Conservation (phyloP, 2,113 vertebrate genomes). For the Chroicocephalus ridibundus region DNA sequence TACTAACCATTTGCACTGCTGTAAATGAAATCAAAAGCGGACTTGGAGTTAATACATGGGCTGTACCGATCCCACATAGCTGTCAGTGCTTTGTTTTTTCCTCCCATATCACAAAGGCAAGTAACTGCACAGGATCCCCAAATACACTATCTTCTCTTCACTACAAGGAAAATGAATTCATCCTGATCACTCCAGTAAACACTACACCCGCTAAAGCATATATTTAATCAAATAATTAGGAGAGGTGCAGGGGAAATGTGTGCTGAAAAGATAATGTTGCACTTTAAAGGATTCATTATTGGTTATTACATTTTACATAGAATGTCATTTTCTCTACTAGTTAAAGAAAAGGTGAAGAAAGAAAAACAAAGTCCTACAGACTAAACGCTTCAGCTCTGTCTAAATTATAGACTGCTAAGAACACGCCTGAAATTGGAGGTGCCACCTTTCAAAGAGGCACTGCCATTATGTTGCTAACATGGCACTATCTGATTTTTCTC, state of each 20-base stretch:
- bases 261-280: slow-evolving; percentile 60
- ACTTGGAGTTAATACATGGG: background rate
- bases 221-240: slow-evolving; percentile 47
- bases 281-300: slow-evolving; percentile 32
- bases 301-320: slow-evolving; percentile 41
- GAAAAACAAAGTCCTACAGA: slow-evolving; percentile 24
- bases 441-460: background rate
- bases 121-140: slow-evolving; percentile 5
- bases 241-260: slow-evolving; percentile 47
- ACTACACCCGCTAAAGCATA: background rate
- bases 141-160: background rate
- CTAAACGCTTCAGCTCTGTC: slow-evolving; percentile 3
- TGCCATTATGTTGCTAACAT: background rate
- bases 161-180: slow-evolving; percentile 51
- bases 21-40: background rate
- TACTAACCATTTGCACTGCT: background rate
- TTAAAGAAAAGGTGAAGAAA: slow-evolving; percentile 36
- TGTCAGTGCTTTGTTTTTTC: background rate
- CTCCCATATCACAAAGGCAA: slow-evolving; percentile 9
- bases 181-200: slow-evolving; percentile 52
- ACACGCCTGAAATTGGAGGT: background rate
- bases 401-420: slow-evolving; percentile 41
- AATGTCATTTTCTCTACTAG: slow-evolving; percentile 49
- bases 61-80: background rate
- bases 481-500: background rate